Evolutionary conservation across 1,140 invertebrate species (phyloP), one percentile per base, ranked within the genome.

Genomic region (Homarus americanus): DNA sequence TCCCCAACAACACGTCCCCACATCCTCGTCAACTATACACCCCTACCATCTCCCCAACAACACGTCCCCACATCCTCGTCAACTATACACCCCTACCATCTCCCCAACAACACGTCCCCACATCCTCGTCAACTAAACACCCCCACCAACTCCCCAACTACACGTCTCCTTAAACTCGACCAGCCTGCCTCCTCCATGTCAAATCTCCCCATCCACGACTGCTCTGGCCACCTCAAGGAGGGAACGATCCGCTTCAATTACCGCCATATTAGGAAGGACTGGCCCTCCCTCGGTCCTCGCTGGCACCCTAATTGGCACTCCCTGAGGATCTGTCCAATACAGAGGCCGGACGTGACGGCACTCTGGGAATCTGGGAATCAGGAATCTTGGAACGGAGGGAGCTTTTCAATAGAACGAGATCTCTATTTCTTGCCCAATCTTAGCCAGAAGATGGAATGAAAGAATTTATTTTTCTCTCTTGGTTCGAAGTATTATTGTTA

Each of bases 251-350:
- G 82, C 34, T 83, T 69, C 79, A 73, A 86, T 86, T 76, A 86
- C 69, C 32, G 2, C 83, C 40, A 76, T 76, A 86, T 86, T 76
- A 75, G 28, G 41, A 4, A 53, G 40, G 24, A 20, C 40, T 75
- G 69, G 76, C 32, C 83, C 41, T 40, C 66, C 38, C 83, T 32
- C 44, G 69, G 40, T 72, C 40, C 83, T 44, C 40, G 49, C 41
- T 34, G 83, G 69, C 83, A 49, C 44, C 40, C 83, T 86, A 86
- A 86, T 86, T 86, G 83, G 83, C 72, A 73, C 83, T 86, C 83
- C 83, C 69, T 41, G 17, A n/a, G 83, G 83, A 86, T 75, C 69
- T 44, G 83, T 44, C 83, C 83, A 86, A 76, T 76, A 86, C 83
- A 49, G 32, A 38, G 40, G 28, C 40, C 69, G 28, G 40, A 86